Evolutionary conservation across 1,140 invertebrate genomes (phyloP), one percentile per base, ranked within the genome.

Genomic region (Hormaphis cornu): DNA sequence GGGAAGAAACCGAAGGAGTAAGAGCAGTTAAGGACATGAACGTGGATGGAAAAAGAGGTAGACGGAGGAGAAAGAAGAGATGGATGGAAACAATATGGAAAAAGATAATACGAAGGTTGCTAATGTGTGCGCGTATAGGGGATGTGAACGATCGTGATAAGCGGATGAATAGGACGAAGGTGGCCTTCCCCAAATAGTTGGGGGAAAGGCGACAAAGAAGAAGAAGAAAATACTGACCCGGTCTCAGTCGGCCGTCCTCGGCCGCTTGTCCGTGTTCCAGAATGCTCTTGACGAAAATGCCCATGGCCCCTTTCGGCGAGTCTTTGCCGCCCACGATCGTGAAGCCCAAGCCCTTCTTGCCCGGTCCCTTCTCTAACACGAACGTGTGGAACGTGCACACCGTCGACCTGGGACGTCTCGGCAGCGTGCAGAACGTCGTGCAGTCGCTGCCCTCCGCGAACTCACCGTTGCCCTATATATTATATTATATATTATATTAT

Each of bases 291-390:
- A 89, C 85, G 76, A 86, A 89, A 70, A 90, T 89, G 0, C 87
- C 87, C 79, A 89, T 85, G 58, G 82, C 81, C 1, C 87, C 87
- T 63, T 83, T 82, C 0, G 87, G 84, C 4, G 86, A 87, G 75
- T 89, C 87, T 48, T 81, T 82, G 1, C 88, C 87, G 0, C 93
- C 93, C 1, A 95, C 93, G 72, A 95, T 92, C 37, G 89, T 93
- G 75, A 95, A 95, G 3, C 93, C 92, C 20, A 96, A 80, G 0
- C 89, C 89, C 77, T 91, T 93, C 74, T 89, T 89, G 2, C 88
- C 88, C 4, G 84, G 83, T 3, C 91, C 91, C 76, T 93, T 94
- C 74, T 90, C 84, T 33, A 73, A 89, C 0, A 88, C 84, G 2
- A 91, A 86, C 0, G 86, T 89, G 73, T 88, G 82, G 72, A 89